Evolutionary conservation across 2,888 invertebrate genomes (phyloP).

Genomic region (Sphecodes monilicornis): DNA sequence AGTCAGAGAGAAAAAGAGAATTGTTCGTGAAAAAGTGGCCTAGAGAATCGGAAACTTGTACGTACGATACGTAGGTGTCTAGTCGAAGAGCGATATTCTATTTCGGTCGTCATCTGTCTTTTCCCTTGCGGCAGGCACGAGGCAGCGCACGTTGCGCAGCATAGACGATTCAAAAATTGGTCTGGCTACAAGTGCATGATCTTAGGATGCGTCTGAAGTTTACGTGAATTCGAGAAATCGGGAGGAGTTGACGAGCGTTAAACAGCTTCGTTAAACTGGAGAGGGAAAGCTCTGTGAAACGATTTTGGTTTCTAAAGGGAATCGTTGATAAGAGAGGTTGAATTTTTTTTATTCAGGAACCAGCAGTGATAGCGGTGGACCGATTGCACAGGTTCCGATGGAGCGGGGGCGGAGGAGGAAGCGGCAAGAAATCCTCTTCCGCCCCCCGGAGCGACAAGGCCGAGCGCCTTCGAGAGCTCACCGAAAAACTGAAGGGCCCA

Average conservation of each 20-base stretch:
- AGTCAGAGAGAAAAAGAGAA: neutral
- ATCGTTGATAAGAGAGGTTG: neutral
- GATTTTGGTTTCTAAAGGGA: neutral
- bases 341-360: slow-evolving; percentile 73
- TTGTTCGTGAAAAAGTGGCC: slow-evolving; percentile 41
- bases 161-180: slow-evolving; percentile 58
- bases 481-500: slow-evolving; percentile 91
- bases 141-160: slow-evolving; percentile 64
- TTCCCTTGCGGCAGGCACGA: slow-evolving; percentile 69
- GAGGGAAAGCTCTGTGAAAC: too few relatives aligned
- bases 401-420: slow-evolving; percentile 83
- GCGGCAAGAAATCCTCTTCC: slow-evolving; percentile 81
- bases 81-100: slow-evolving; percentile 77
- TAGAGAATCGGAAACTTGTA: slow-evolving; percentile 64
- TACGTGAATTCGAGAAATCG: neutral
- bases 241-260: too few relatives aligned
- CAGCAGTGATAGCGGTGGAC: slow-evolving; percentile 90
- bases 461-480: slow-evolving; percentile 90
- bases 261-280: neutral
- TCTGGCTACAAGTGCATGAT: slow-evolving; percentile 46
- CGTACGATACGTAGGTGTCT: slow-evolving; percentile 69
- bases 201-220: slow-evolving; percentile 29
- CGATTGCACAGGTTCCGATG: slow-evolving; percentile 91
- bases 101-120: slow-evolving; percentile 76
- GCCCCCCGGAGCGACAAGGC: slow-evolving; percentile 88